phyloP scores from a whole-genome alignment of 2,888 invertebrate species.

The Dryobota labecula region DNA sequence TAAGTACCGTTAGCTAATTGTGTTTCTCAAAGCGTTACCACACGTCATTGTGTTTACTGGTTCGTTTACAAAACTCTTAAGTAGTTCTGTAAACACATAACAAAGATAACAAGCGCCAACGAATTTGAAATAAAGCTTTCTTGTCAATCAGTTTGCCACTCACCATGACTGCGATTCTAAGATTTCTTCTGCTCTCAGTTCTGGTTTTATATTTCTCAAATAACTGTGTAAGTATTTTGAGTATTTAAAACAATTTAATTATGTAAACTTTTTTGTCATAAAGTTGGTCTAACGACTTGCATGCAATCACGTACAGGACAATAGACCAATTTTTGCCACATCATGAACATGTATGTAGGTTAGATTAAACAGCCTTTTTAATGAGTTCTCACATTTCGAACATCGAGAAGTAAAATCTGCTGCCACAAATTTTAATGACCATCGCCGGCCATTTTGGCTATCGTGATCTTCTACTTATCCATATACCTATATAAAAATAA shows the following conservation, averaged over 20 bases:
- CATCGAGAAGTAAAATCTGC: too few relatives aligned
- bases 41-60: slow-evolving; percentile 54
- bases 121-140: slow-evolving; percentile 13
- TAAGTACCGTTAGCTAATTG: slow-evolving; percentile 26
- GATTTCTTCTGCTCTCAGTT: slow-evolving; percentile 46
- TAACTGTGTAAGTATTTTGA: slow-evolving; percentile 57
- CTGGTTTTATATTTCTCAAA: slow-evolving; percentile 50
- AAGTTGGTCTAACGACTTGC: neutral
- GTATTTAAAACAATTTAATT: slow-evolving; percentile 1
- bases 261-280: neutral
- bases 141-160: slow-evolving; percentile 34
- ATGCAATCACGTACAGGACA: neutral
- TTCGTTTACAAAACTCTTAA: slow-evolving; percentile 57
- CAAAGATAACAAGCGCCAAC: slow-evolving; percentile 42
- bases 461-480: neutral
- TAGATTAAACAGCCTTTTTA: neutral
- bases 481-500: neutral
- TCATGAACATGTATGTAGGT: neutral
- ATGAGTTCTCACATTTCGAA: neutral
- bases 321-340: neutral
- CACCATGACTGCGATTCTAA: slow-evolving; percentile 56
- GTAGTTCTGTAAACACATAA: slow-evolving; percentile 55
- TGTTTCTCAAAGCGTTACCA: slow-evolving; percentile 39
- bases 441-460: too few relatives aligned
- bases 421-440: neutral